These are phyloP conservation scores for Mormyrus hasselquistii DNA, from an alignment of 2,797 vertebrate species.

Conservation along the genomic window DNA sequence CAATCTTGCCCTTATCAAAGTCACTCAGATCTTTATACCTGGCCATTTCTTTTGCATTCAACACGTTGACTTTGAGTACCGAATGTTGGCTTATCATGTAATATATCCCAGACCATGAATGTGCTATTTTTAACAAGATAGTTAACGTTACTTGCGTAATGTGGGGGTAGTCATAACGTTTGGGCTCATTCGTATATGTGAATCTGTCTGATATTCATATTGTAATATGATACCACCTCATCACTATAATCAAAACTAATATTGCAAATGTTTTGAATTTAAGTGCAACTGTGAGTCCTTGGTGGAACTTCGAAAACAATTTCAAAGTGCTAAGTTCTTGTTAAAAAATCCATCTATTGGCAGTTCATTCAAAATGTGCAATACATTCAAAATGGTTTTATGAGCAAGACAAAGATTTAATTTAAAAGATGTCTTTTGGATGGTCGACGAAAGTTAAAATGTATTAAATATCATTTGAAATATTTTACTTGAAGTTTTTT, in stretches of 20 bases:
- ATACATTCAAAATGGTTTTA: not conserved
- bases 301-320: not conserved
- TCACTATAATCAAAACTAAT: not conserved
- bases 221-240: not conserved
- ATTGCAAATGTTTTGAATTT: not conserved
- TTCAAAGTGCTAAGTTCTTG: not conserved
- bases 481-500: not conserved
- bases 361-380: not conserved
- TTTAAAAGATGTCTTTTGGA: not conserved
- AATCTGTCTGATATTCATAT: not conserved
- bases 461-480: not conserved
- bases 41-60: not conserved
- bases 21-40: not conserved
- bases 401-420: not conserved
- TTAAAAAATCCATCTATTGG: not conserved
- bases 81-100: not conserved
- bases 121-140: not conserved
- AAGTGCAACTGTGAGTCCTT: not conserved
- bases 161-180: not conserved
- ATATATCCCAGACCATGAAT: not conserved
- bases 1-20: not conserved
- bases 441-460: not conserved
- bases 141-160: not conserved
- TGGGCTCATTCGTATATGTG: not conserved
- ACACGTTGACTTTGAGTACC: not conserved